Percentiles rank a stretch among this genome's conserved stretches.
Conservation (phyloP, 2,888 invertebrate genomes). For the Pseudococcus longispinus region DNA sequence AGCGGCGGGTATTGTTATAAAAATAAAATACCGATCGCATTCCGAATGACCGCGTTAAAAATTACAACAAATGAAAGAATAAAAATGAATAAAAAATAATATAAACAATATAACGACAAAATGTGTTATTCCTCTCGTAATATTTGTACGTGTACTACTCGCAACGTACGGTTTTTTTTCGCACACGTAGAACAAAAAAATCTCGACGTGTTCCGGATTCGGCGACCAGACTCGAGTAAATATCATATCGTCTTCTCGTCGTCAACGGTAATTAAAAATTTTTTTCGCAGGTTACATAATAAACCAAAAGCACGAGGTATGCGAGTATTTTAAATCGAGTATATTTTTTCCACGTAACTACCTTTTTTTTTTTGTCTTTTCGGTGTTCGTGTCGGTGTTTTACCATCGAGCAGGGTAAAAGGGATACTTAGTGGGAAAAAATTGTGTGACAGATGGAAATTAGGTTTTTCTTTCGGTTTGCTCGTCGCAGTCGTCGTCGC, state of each 20-base stretch:
- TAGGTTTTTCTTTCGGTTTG: background rate
- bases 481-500: background rate
- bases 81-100: conserved; percentile 10
- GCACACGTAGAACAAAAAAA: background rate
- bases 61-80: background rate
- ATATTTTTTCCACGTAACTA: background rate
- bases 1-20: background rate
- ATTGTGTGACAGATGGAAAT: conserved; percentile 18
- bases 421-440: background rate
- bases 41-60: conserved; percentile 13
- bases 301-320: background rate
- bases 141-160: background rate
- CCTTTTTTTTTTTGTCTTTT: background rate
- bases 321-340: background rate
- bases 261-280: background rate
- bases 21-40: conserved; percentile 17
- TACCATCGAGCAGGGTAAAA: background rate
- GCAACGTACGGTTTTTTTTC: background rate
- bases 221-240: background rate
- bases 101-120: background rate
- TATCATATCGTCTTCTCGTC: background rate
- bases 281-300: background rate
- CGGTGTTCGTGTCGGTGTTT: background rate
- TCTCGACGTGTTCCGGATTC: background rate
- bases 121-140: background rate